Percentiles rank a stretch among this genome's conserved stretches.
These are phyloP conservation scores for Electrona antarctica DNA, from an alignment of 2,113 vertebrate genomes.

Conservation along the genomic window DNA sequence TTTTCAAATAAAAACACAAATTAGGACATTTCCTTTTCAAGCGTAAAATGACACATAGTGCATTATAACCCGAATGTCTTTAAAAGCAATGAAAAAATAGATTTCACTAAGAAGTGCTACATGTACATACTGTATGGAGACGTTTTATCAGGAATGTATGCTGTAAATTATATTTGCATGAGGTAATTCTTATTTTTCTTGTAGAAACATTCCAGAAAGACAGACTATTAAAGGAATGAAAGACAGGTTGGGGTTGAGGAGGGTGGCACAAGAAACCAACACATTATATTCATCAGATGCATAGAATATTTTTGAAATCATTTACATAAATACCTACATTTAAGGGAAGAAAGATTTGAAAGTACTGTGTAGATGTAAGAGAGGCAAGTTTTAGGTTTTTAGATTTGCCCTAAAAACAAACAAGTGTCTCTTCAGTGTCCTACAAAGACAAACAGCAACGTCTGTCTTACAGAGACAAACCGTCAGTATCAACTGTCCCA, in stretches of 20 bases:
- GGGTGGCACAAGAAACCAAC: neutral
- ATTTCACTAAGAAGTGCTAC: constrained; percentile 74
- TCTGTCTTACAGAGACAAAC: too few species aligned
- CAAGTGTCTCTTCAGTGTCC: too few species aligned
- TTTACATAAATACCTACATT: constrained; percentile 72
- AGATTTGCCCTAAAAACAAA: too few species aligned
- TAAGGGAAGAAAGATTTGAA: neutral
- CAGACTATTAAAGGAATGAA: constrained; percentile 11
- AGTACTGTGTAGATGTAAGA: too few species aligned
- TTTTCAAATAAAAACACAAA: constrained; percentile 6
- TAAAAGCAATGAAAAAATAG: constrained; percentile 68
- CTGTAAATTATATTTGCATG: constrained; percentile 35
- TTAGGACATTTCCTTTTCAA: constrained; percentile 1
- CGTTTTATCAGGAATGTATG: constrained; percentile 14
- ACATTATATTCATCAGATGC: constrained; percentile 65
- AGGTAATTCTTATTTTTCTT: constrained; percentile 66
- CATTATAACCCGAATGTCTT: constrained; percentile 50
- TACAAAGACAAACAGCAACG: too few species aligned
- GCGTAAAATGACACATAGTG: constrained; percentile 59
- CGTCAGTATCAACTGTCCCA: too few species aligned
- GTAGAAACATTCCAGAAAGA: constrained; percentile 41
- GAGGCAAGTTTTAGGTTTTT: too few species aligned
- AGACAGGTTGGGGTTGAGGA: too few species aligned
- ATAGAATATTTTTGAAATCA: constrained; percentile 72
- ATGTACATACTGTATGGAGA: constrained; percentile 39